Evolutionary conservation across 2,113 vertebrate genomes (phyloP).

Genomic region (Dascyllus trimaculatus): DNA sequence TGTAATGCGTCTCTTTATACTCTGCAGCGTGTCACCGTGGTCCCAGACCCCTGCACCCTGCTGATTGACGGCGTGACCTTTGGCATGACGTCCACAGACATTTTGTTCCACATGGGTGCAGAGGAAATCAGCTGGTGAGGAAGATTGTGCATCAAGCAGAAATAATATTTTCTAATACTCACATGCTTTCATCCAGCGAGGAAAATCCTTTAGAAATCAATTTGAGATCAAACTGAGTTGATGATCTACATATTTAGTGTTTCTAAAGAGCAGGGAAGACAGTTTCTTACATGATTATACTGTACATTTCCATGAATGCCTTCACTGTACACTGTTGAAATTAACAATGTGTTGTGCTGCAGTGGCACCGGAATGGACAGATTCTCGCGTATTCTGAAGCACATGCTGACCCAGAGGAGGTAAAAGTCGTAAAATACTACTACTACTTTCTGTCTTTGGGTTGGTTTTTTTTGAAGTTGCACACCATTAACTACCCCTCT

Average conservation of each 20-base stretch:
- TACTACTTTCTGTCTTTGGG: rapidly evolving
- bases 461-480: not conserved
- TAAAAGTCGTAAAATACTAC: constrained; percentile 52
- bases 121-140: constrained; percentile 94
- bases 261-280: rapidly evolving
- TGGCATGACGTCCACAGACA: constrained; percentile 92
- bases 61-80: constrained; percentile 87
- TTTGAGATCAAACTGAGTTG: not conserved
- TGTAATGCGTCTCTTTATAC: not conserved
- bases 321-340: not conserved
- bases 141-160: constrained; percentile 5
- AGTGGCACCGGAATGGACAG: constrained; percentile 85
- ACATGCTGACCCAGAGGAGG: constrained; percentile 94
- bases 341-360: constrained; percentile 34
- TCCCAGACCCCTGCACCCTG: constrained; percentile 93
- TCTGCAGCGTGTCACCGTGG: constrained; percentile 88
- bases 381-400: constrained; percentile 92
- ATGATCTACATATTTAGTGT: not conserved
- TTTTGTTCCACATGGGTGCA: constrained; percentile 92
- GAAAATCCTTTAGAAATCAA: not conserved
- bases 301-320: too few species aligned
- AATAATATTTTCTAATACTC: not conserved
- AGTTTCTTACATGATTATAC: not conserved
- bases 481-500: not conserved
- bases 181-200: not conserved